Percentiles rank a stretch among this genome's conserved stretches.
These are phyloP conservation scores for Andrena chrysosceles DNA, from an alignment of 2,888 invertebrate genomes.

Conservation along the genomic window DNA sequence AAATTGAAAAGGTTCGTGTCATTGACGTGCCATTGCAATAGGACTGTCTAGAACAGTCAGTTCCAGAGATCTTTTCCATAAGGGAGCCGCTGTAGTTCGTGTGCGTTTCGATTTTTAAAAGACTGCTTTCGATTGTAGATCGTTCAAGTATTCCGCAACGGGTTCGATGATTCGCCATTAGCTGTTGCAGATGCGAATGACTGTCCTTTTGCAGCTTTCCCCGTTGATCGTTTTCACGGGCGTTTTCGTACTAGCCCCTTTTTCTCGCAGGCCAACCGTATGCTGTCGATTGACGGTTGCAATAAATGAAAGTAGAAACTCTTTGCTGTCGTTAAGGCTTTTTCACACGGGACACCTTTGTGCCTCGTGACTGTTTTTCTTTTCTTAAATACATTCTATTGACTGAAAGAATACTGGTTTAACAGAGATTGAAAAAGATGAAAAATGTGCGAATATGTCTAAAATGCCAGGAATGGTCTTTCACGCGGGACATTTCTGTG, in stretches of 20 bases:
- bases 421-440: no score
- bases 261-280: background rate
- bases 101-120: constrained; percentile 75
- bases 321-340: no score
- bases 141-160: constrained; percentile 47
- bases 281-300: no score
- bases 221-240: background rate
- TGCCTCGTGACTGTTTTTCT: no score
- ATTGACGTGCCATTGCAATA: background rate
- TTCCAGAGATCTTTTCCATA: background rate
- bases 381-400: no score
- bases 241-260: background rate
- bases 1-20: background rate
- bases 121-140: constrained; percentile 73
- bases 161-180: constrained; percentile 10
- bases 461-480: no score
- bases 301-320: no score
- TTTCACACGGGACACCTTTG: no score
- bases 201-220: constrained; percentile 6
- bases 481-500: no score
- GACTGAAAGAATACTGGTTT: no score
- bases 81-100: constrained; percentile 58
- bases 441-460: no score
- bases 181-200: background rate
- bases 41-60: background rate